Conservation (phyloP, 1,140 invertebrate species). For the Tetramorium simillimum region DNA sequence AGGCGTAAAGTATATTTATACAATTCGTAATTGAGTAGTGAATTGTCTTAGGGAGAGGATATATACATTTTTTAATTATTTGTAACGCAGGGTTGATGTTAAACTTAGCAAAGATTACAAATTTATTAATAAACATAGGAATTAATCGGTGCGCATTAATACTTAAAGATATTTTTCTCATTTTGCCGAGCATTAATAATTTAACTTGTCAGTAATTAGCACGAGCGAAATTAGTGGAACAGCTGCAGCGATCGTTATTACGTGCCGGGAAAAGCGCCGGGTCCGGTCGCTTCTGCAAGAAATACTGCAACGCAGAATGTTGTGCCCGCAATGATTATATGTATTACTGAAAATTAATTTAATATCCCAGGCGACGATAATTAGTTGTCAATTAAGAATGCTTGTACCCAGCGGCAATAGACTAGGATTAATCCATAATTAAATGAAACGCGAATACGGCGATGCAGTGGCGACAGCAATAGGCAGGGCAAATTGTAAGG, state of each 20-base stretch:
- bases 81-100: background rate
- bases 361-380: constrained; percentile 31
- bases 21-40: background rate
- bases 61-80: background rate
- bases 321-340: background rate
- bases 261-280: background rate
- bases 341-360: constrained; percentile 38
- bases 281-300: background rate
- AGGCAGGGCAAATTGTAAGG: constrained; percentile 22
- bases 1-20: background rate
- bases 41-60: background rate
- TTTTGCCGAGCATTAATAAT: constrained; percentile 40
- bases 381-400: constrained; percentile 31
- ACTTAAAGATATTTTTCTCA: constrained; percentile 11
- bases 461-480: constrained; percentile 55
- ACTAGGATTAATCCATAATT: constrained; percentile 23
- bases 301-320: constrained; percentile 25
- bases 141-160: constrained; percentile 23
- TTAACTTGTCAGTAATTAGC: constrained; percentile 45
- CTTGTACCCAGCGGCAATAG: background rate
- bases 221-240: constrained; percentile 60
- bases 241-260: constrained; percentile 29
- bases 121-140: background rate
- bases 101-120: background rate
- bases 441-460: constrained; percentile 7